A percentile compares a stretch with the other conserved stretches of the same genome.
Conservation (phyloP, 2,113 vertebrate genomes). For the Xerus inauris region DNA sequence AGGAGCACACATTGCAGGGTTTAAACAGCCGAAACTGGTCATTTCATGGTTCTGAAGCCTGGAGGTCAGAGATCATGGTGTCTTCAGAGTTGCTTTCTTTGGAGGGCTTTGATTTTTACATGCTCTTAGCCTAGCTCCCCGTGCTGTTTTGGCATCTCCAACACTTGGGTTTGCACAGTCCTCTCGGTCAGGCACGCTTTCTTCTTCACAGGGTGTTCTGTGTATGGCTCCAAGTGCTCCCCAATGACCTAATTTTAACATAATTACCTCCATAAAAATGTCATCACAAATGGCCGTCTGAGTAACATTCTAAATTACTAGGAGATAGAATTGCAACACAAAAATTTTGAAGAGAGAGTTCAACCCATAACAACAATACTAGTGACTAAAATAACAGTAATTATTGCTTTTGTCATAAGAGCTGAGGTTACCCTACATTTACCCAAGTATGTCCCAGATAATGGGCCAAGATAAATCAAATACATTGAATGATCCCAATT, state of each 20-base stretch:
- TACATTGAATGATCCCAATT: neutral
- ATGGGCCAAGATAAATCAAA: neutral
- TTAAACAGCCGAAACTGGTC: neutral
- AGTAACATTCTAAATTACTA: neutral
- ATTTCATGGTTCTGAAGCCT: neutral
- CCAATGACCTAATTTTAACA: neutral
- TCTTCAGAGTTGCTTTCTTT: neutral
- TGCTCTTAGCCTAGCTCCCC: neutral
- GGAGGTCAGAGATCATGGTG: neutral
- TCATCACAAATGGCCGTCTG: neutral
- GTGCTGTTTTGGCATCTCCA: neutral
- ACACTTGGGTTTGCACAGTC: neutral
- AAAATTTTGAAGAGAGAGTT: neutral
- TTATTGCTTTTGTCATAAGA: neutral
- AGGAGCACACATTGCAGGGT: neutral
- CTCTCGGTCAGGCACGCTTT: neutral
- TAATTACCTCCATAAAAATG: neutral
- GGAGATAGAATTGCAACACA: neutral
- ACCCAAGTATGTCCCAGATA: neutral
- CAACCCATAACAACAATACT: neutral
- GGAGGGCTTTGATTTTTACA: neutral
- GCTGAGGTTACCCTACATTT: neutral
- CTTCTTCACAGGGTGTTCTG: neutral
- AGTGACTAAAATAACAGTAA: neutral
- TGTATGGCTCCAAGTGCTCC: neutral